Base-by-base conservation (phyloP, 2,113 vertebrate species). In the Grammomys dolichurus region DNA sequence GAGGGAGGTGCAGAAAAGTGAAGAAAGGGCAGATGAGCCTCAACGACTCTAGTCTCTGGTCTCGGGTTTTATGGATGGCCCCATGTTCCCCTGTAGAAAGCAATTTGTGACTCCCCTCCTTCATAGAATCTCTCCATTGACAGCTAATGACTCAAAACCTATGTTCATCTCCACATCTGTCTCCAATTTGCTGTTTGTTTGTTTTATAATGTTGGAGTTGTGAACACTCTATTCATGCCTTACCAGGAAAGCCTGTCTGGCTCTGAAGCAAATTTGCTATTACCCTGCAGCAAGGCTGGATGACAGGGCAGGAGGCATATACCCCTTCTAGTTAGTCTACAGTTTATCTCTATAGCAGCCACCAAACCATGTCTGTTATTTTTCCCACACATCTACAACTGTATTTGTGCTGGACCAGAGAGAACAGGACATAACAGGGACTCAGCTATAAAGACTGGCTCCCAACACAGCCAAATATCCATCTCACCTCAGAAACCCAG, bases 391-490 rank as follows among this genome's bases (percentile, higher is more conserved):
- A 51, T 5, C 1, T 6, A 56, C 31, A 33, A 76, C 67, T 77
- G 60, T 48, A 9, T 63, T 65, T 56, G 58, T 31, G 51, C 13
- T 12, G 3, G 31, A 69, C 56, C 86, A 84, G 69, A 82, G 73
- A 72, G 36, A 70, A n/a, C 60, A 54, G 58, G 22, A 31, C 56
- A 13, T 0, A 14, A 10, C 31, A 75, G 46, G 22, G 87, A 51
- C 3, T 7, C 43, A 0, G 0, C 40, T 12, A 11, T 40, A 5
- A 28, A 85, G 26, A 24, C 4, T 43, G 28, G 33, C 36, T 63
- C 65, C 65, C 28, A 6, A 46, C 5, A 13, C 69, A 92, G 80
- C 12, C 87, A 7, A 54, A 11, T 33, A 28, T n/a, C 16, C 0
- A 73, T 36, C 76, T 56, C 17, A 8, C 12, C 76, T 73, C 26